Base-by-base conservation (phyloP, 1,140 invertebrate species). In the Wasmannia auropunctata region DNA sequence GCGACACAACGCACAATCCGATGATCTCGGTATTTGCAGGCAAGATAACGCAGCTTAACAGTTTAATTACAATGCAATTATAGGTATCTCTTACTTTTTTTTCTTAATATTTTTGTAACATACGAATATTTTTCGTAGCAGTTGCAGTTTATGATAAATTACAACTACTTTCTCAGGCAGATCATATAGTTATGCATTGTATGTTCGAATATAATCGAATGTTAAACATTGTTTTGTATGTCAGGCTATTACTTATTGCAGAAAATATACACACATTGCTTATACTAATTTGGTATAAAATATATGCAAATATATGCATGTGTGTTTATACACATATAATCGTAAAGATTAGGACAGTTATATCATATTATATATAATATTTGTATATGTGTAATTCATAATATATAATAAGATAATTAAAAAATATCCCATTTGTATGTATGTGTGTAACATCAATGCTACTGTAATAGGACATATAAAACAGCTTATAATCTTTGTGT, bases 401-500 rank as follows among this genome's bases (percentile, higher is more conserved):
- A 75, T 54, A 85, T 58, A 60, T 49, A n/a, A n/a, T n/a, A n/a
- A n/a, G n/a, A 40, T 69, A 49, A 46, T 70, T 88, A 77, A 54
- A 88, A 89, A 89, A 89, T 89, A 89, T 79, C 31, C 51, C 74
- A 49, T 87, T 86, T 81, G 10, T 81, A 51, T 85, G 60, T 62
- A 10, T 19, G 6, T 51, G 74, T n/a, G n/a, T n/a, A n/a, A n/a
- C n/a, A n/a, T n/a, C n/a, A 37, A 88, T 58, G 22, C 54, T 86
- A 77, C 10, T 65, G 54, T 19, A 58, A 72, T 88, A 58, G 25
- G 46, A 31, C 69, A 72, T 88, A 89, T 34, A 34, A 83, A 83
- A 51, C 62, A 62, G 34, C 22, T 62, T 54, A 16, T 34, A 51
- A 40, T 54, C 62, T 49, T 63, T 25, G 3, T 40, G 37, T 40